A percentile compares a stretch with the other conserved stretches of the same genome.
Evolutionary conservation across 2,113 vertebrate genomes (phyloP).

Genomic region (Mormyrus lacerda): DNA sequence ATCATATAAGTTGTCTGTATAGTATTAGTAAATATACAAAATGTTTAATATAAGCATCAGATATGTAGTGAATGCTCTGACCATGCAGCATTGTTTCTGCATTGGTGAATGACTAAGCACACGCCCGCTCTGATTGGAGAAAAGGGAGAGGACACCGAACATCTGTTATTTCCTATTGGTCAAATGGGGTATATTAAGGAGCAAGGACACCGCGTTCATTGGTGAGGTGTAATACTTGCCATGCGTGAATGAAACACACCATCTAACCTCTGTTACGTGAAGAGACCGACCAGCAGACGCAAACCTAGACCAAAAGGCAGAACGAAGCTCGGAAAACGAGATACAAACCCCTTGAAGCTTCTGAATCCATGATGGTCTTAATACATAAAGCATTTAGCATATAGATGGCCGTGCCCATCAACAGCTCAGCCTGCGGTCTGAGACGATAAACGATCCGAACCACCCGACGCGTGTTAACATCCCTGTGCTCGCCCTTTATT

Average conservation of each 20-base stretch:
- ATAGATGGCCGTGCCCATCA: constrained; percentile 50
- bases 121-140: neutral
- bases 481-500: constrained; percentile 15
- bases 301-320: neutral
- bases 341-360: neutral
- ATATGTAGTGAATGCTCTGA: neutral
- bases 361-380: neutral
- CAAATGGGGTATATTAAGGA: neutral
- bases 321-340: neutral
- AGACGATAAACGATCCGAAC: constrained; percentile 21
- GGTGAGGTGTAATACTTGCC: neutral
- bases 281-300: neutral
- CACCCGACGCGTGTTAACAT: constrained; percentile 29
- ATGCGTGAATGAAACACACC: neutral
- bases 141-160: neutral
- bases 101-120: neutral
- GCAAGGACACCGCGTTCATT: neutral
- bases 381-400: constrained; percentile 50
- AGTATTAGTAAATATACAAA: neutral
- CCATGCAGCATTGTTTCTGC: neutral
- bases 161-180: neutral
- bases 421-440: neutral
- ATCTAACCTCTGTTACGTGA: neutral
- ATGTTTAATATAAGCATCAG: neutral
- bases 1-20: neutral